Evolutionary conservation across 2,113 vertebrate species (phyloP).

Genomic region (Rhabdornis inornatus): DNA sequence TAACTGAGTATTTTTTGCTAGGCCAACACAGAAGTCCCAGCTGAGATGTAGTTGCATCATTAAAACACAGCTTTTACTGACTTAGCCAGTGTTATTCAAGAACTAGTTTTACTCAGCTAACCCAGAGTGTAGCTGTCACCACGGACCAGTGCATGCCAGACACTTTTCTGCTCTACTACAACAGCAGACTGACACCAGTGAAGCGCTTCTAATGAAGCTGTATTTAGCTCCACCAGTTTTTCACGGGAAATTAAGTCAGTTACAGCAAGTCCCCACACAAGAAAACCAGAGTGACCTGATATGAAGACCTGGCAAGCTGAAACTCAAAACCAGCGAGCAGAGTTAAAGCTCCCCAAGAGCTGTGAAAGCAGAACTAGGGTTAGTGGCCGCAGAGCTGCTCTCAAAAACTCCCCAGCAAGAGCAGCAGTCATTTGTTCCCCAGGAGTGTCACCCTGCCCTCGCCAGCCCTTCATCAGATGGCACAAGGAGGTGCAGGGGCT

Average conservation of each 20-base stretch:
- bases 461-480: accelerated
- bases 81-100: neutral
- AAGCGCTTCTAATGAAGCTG: neutral
- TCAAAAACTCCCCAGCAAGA: accelerated
- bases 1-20: neutral
- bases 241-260: neutral
- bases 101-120: neutral
- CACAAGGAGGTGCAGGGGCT: accelerated
- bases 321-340: neutral
- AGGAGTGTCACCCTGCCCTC: accelerated
- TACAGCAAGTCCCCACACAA: neutral
- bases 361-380: neutral
- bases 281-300: neutral
- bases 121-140: neutral
- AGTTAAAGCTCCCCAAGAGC: neutral
- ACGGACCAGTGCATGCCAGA: neutral
- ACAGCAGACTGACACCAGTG: neutral
- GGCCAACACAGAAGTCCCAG: neutral
- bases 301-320: neutral
- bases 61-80: neutral
- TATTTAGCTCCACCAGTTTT: neutral
- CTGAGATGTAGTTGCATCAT: neutral
- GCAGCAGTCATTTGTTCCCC: neutral
- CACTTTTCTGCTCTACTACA: neutral
- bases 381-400: neutral